Evolutionary conservation across 2,797 vertebrate species (phyloP), one percentile per base, ranked within the genome.

Genomic region (Tragopan temminckii): DNA sequence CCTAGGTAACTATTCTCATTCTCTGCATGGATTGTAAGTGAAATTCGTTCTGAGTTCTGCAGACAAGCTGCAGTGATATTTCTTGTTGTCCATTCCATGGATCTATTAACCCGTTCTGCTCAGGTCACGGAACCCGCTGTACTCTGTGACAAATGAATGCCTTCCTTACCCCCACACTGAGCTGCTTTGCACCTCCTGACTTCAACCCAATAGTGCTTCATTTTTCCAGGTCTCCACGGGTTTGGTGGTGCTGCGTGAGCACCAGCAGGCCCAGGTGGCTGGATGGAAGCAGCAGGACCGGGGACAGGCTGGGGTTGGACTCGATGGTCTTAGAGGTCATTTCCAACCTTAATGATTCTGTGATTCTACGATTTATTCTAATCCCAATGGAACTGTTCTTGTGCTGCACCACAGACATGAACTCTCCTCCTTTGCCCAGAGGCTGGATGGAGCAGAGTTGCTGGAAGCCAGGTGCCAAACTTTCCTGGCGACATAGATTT

Each of bases 1-100:
- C 66, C 63, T 61, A 93, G 93, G 93, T 96, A 94, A 94, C 90
- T 77, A 29, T 66, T 78, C 31, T 55, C 23, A 63, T 74, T 87
- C 35, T 87, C 31, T 82, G 25, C 40, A 36, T 59, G 18, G 18
- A 4, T 43, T 27, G 43, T 13, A 35, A 17, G 69, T 76, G 24
- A 93, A 70, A 36, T 78, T 33, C 33, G 20, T 62, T 59, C 15
- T 87, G 69, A 36, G 38, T 25, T 55, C 8, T 59, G 35, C 35
- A 36, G 27, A 43, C 33, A 13, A 18, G 33, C n/a, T 53, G 35
- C 72, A 70, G 38, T 31, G 3, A 35, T 15, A 23, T 43, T 61
- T 10, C 18, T 68, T 8, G 16, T 16, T 80, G 52, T 70, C 45
- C 0, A 0, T 67, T 59, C 53, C 5, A 9, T 43, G 13, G 53